A percentile compares a stretch with the other conserved stretches of the same genome.
phyloP scores from a whole-genome alignment of 2,113 vertebrate species.

The Microcebus murinus region DNA sequence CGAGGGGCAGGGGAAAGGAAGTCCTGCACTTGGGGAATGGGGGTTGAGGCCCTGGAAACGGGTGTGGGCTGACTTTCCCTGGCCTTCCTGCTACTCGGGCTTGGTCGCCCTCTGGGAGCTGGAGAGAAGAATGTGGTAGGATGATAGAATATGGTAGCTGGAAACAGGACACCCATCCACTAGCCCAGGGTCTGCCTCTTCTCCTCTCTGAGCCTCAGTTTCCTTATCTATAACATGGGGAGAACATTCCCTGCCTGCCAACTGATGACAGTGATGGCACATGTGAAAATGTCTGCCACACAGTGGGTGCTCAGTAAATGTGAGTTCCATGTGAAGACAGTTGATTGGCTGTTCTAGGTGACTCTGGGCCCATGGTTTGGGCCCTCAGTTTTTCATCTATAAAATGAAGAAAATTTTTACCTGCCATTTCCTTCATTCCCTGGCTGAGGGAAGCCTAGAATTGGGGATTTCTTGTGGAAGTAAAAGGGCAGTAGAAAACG shows the following conservation, averaged over 20 bases:
- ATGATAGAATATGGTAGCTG: neutral
- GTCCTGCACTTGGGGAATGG: neutral
- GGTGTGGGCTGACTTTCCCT: neutral
- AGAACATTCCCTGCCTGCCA: neutral
- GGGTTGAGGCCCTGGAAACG: neutral
- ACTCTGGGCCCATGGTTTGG: neutral
- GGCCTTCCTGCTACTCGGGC: neutral
- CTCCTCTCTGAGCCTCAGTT: neutral
- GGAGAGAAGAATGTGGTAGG: neutral
- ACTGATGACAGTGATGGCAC: neutral
- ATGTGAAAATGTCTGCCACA: neutral
- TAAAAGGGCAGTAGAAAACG: neutral
- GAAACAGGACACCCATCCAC: neutral
- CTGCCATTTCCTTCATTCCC: neutral
- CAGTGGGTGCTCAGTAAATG: neutral
- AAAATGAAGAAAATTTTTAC: neutral
- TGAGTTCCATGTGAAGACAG: neutral
- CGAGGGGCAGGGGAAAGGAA: slow-evolving; percentile 3
- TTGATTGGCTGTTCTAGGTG: neutral
- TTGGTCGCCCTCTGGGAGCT: neutral
- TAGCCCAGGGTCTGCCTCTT: neutral
- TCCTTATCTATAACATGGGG: neutral
- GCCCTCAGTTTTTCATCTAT: neutral
- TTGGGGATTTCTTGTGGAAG: neutral
- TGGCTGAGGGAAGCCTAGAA: neutral